phyloP scores from a whole-genome alignment of 2,113 vertebrate genomes.

The Origma solitaria region DNA sequence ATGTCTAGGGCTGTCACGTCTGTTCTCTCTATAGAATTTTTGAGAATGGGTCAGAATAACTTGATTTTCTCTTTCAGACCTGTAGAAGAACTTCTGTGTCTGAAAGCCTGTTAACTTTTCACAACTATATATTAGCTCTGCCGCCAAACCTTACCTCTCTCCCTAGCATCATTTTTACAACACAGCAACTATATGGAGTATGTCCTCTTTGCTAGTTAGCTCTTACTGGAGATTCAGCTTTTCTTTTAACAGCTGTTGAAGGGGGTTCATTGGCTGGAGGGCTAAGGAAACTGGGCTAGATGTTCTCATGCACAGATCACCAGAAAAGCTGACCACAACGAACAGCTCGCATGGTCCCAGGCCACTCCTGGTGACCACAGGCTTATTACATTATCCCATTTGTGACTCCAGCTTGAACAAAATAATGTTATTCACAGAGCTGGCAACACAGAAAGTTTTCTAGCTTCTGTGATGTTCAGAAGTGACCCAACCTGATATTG shows the following conservation, averaged over 20 bases:
- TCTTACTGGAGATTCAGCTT: neutral
- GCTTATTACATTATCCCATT: neutral
- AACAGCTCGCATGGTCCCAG: neutral
- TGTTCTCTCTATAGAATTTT: neutral
- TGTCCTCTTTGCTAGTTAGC: neutral
- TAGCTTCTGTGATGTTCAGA: neutral
- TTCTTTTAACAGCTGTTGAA: neutral
- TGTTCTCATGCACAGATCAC: neutral
- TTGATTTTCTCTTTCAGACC: neutral
- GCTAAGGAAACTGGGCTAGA: neutral
- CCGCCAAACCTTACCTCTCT: neutral
- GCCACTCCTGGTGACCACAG: neutral
- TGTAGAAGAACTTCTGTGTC: neutral
- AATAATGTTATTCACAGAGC: neutral
- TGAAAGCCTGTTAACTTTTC: neutral
- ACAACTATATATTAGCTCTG: neutral
- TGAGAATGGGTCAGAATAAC: neutral
- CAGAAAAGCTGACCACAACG: neutral
- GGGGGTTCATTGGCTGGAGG: neutral
- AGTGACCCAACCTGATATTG: neutral
- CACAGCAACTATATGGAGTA: neutral
- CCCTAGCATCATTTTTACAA: neutral
- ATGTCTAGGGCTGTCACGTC: neutral
- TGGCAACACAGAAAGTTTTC: neutral
- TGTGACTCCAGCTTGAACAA: neutral